Percentiles rank a stretch among this genome's conserved stretches.
Conservation (phyloP, 1,140 invertebrate genomes). For the Onthophagus taurus region DNA sequence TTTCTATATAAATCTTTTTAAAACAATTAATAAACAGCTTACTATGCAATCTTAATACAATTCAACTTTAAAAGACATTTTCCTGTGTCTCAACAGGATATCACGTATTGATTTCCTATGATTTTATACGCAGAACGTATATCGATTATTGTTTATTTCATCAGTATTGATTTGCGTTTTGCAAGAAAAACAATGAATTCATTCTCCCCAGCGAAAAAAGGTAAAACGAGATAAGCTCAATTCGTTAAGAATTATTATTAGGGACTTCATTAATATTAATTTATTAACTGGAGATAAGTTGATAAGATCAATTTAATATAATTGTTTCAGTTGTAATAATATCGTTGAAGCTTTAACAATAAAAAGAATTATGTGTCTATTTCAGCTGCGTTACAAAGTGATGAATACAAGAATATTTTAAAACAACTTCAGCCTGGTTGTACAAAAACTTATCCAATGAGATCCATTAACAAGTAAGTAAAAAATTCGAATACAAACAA, state of each 20-base stretch:
- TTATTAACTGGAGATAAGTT: constrained; percentile 1
- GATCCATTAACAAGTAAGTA: constrained; percentile 5
- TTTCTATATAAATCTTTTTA: no score
- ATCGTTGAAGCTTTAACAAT: not conserved
- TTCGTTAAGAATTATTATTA: no score
- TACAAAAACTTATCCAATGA: constrained; percentile 9
- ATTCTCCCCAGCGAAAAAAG: no score
- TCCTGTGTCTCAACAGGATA: constrained; percentile 10
- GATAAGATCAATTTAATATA: not conserved
- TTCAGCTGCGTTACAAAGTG: constrained; percentile 4
- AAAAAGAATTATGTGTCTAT: not conserved
- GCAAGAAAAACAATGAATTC: no score
- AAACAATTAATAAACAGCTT: no score
- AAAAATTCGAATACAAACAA: no score
- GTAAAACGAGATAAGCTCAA: constrained; percentile 5
- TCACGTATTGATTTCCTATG: constrained; percentile 9
- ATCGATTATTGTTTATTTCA: no score
- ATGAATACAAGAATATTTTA: constrained; percentile 5
- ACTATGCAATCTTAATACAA: no score
- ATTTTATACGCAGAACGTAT: not conserved
- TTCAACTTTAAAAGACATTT: no score
- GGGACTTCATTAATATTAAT: no score
- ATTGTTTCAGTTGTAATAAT: constrained; percentile 10
- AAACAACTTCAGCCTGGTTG: not conserved
- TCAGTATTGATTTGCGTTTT: no score